Percentiles rank a stretch among this genome's conserved stretches.
These are phyloP conservation scores for Autographa gamma DNA, from an alignment of 2,888 invertebrate genomes.

Conservation along the genomic window DNA sequence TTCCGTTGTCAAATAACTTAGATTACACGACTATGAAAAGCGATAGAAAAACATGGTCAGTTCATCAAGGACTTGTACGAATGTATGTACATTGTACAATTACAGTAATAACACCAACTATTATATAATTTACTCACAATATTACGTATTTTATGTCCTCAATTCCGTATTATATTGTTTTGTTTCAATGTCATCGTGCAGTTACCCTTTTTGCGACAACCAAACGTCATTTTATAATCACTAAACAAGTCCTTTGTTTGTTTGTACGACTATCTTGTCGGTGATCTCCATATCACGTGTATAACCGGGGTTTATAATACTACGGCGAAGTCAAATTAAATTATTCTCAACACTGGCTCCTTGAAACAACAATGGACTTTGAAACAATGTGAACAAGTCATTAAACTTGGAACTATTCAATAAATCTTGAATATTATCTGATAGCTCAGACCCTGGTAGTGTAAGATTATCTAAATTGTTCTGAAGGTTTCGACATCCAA, in stretches of 20 bases:
- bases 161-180: slow-evolving; percentile 35
- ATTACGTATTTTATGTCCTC: slow-evolving; percentile 32
- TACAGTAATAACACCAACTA: slow-evolving; percentile 20
- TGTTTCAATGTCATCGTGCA: slow-evolving; percentile 43
- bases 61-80: slow-evolving; percentile 6
- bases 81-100: slow-evolving; percentile 5
- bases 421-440: slow-evolving; percentile 58
- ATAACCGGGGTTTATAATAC: slow-evolving; percentile 39
- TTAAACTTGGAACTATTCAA: slow-evolving; percentile 58
- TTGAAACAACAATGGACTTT: slow-evolving; percentile 58
- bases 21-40: background rate
- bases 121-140: slow-evolving; percentile 34
- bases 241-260: slow-evolving; percentile 51
- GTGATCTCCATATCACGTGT: slow-evolving; percentile 49
- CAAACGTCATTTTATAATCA: slow-evolving; percentile 36
- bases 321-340: slow-evolving; percentile 47
- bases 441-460: slow-evolving; percentile 32
- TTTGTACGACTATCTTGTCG: slow-evolving; percentile 47
- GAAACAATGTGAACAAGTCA: slow-evolving; percentile 58
- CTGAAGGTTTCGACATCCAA: slow-evolving; percentile 25
- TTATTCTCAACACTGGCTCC: slow-evolving; percentile 48
- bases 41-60: background rate
- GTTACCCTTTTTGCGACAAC: slow-evolving; percentile 31
- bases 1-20: background rate
- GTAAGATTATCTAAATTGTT: slow-evolving; percentile 30